Base-by-base conservation (phyloP, 2,888 invertebrate species). In the Mythimna albipuncta region DNA sequence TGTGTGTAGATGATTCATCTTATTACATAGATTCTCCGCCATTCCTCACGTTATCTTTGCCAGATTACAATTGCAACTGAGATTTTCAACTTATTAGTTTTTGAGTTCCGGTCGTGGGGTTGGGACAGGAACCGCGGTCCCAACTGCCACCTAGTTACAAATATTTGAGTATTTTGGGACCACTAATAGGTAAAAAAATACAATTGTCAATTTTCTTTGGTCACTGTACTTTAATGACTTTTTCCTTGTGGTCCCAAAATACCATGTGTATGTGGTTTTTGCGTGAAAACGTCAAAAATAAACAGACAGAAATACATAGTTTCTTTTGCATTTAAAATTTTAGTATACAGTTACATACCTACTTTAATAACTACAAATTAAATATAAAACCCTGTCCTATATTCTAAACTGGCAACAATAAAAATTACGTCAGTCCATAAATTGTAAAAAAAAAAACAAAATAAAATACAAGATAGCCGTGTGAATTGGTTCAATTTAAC, bases 401-500 rank as follows among this genome's bases (percentile, higher is more conserved):
- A 55, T 77, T 71, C 52, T 11, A 21, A 79, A 66, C 64, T 58
- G 38, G 38, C 58, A 63, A 59, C 55, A 72, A 69, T 64, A 50
- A 44, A 63, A 13, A 32, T 68, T 58, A 59, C 57, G 38, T 64
- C 70, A 64, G 7, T 10, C 32, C 16, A 65, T 54, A 52, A 54
- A 54, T 50, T 68, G n/a, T 59, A 64, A 44, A 71, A 70, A 78
- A 47, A 58, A 38, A 57, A 6, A 61, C 47, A 9, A 41, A 2
- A 50, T 19, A 68, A 67, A 70, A 69, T 10, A 68, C 11, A 75
- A 81, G n/a, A 78, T 64, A 58, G 76, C 54, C 68, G 83, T 81
- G 79, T 44, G 81, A 81, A 81, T 69, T 79, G 35, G 83, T 32
- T 54, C 72, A 71, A 80, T 57, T 69, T 55, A 54, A 6, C 64